Conservation (phyloP, 2,888 invertebrate genomes). For the Platycheirus rosarum region DNA sequence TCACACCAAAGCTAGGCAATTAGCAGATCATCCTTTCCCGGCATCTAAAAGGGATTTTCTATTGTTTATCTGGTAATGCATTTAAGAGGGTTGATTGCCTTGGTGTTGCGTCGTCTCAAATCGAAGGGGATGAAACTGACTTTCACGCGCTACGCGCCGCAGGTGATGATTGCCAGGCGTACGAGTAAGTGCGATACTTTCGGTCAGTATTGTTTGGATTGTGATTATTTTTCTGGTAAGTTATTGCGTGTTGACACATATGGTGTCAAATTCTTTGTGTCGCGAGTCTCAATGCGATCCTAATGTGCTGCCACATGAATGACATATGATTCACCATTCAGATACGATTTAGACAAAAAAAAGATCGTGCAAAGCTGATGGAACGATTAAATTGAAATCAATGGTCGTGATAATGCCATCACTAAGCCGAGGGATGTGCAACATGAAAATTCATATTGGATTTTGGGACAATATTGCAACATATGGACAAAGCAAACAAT, state of each 20-base stretch:
- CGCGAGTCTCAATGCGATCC: constrained; percentile 43
- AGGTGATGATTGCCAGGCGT: constrained; percentile 44
- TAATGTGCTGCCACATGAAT: constrained; percentile 67
- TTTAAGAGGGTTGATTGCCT: constrained; percentile 61
- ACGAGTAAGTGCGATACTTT: too few species aligned
- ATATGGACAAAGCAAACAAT: constrained; percentile 60
- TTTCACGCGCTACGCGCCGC: constrained; percentile 19
- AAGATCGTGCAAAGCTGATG: constrained; percentile 55
- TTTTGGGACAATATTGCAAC: constrained; percentile 36
- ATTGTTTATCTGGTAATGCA: constrained; percentile 55
- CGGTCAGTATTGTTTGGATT: constrained; percentile 82
- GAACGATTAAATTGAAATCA: constrained; percentile 81
- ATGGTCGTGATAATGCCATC: constrained; percentile 47
- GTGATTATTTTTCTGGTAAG: constrained; percentile 82
- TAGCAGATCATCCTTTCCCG: constrained; percentile 65
- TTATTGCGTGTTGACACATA: constrained; percentile 83
- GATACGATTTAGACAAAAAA: constrained; percentile 12
- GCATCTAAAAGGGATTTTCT: constrained; percentile 34
- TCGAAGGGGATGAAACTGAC: constrained; percentile 49
- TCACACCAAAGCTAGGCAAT: constrained; percentile 59
- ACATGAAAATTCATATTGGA: background rate
- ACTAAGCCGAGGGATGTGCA: constrained; percentile 16
- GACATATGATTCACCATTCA: too few species aligned
- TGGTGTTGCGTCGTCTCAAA: constrained; percentile 16
- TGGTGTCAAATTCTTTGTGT: constrained; percentile 80